A percentile compares a stretch with the other conserved stretches of the same genome.
These are phyloP conservation scores for Perca flavescens DNA, from an alignment of 2,113 vertebrate genomes.

Conservation along the genomic window DNA sequence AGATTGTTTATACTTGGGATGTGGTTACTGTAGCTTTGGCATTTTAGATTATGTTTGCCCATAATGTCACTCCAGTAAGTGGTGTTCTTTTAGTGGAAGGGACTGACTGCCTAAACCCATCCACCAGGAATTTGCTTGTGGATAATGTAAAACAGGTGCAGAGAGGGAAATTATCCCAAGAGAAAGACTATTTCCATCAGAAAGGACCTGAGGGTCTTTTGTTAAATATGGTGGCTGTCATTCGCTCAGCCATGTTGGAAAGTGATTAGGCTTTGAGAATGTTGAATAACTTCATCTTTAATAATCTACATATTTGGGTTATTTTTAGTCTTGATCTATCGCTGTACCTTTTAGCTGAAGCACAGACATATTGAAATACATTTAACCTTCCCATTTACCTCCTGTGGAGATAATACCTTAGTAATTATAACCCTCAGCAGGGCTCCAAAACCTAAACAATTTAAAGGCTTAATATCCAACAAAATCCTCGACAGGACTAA, in stretches of 20 bases:
- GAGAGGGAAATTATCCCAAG: slow-evolving; percentile 12
- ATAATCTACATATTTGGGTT: slow-evolving; percentile 34
- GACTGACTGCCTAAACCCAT: slow-evolving; percentile 4
- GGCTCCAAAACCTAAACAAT: slow-evolving; percentile 56
- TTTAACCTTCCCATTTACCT: slow-evolving; percentile 76
- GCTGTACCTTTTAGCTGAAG: slow-evolving; percentile 44
- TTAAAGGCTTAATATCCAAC: slow-evolving; percentile 59
- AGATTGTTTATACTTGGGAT: slow-evolving; percentile 27
- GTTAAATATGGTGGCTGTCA: neutral
- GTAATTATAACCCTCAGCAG: slow-evolving; percentile 76
- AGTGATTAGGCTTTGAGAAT: slow-evolving; percentile 30
- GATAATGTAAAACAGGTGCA: slow-evolving; percentile 31
- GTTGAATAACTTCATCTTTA: slow-evolving; percentile 47
- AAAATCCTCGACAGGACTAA: slow-evolving; percentile 47
- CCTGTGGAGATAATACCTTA: slow-evolving; percentile 62
- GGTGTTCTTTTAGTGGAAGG: slow-evolving; percentile 20
- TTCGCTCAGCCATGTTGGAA: slow-evolving; percentile 15
- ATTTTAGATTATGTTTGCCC: slow-evolving; percentile 34
- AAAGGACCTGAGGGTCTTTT: slow-evolving; percentile 35
- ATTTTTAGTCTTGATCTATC: slow-evolving; percentile 31
- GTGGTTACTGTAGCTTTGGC: slow-evolving; percentile 6
- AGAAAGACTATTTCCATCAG: slow-evolving; percentile 52
- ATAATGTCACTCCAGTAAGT: slow-evolving; percentile 11
- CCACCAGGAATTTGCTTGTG: slow-evolving; percentile 20
- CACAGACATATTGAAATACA: slow-evolving; percentile 56